A percentile compares a stretch with the other conserved stretches of the same genome.
phyloP scores from a whole-genome alignment of 2,888 invertebrate genomes.

The Heteromyza rotundicornis region DNA sequence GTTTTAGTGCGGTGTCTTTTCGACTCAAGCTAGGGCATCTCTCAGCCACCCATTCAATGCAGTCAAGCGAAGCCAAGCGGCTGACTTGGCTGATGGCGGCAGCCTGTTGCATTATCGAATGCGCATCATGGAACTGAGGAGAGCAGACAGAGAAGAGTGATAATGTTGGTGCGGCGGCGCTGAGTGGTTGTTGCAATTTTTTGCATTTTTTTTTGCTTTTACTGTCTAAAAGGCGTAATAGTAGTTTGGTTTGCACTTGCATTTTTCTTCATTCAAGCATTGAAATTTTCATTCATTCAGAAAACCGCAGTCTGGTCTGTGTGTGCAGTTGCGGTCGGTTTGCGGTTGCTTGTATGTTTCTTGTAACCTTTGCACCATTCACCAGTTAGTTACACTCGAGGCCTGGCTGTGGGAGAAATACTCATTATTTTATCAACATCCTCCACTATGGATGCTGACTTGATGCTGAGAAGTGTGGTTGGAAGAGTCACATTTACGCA shows the following conservation, averaged over 20 bases:
- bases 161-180: no score
- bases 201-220: no score
- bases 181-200: background rate
- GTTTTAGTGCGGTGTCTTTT: no score
- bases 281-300: slow-evolving; percentile 26
- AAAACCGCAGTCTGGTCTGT: slow-evolving; percentile 27
- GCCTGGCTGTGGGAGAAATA: slow-evolving; percentile 3
- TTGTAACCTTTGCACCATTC: background rate
- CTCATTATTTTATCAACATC: background rate
- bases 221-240: no score
- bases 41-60: background rate
- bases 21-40: no score
- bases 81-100: no score
- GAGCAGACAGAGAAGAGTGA: no score
- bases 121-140: no score
- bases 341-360: background rate
- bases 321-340: background rate
- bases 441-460: no score
- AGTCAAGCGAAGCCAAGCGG: background rate
- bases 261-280: slow-evolving; percentile 23
- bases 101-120: no score
- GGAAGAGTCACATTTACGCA: background rate
- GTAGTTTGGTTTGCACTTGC: no score
- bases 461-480: background rate
- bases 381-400: no score